Evolutionary conservation across 2,888 invertebrate genomes (phyloP), one percentile per base, ranked within the genome.

Genomic region (Linyphia triangularis): DNA sequence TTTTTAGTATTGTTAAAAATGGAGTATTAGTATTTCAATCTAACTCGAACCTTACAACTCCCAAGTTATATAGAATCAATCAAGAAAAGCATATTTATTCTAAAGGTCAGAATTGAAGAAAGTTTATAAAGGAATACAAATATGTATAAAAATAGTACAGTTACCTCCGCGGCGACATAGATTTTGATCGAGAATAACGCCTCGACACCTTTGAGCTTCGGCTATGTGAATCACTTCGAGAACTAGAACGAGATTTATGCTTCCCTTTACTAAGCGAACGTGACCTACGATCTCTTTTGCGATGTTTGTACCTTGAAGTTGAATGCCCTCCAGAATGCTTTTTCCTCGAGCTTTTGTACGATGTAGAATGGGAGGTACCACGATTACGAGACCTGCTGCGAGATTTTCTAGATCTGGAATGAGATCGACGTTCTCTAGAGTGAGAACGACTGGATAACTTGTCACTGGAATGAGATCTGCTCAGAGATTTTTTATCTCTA

Each of bases 121-220:
- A n/a, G n/a, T n/a, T n/a, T n/a, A n/a, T n/a, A n/a, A n/a, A n/a
- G n/a, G n/a, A n/a, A n/a, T n/a, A n/a, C n/a, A n/a, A n/a, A n/a
- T n/a, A n/a, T n/a, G n/a, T n/a, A n/a, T n/a, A n/a, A n/a, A n/a
- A n/a, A n/a, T n/a, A n/a, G n/a, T 13, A 3, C 1, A 51, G 16
- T 51, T 43, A 86, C 86, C 81, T 57, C 43, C 24, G 10, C 37
- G 86, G 86, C 3, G 86, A 88, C 26, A 37, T 16, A 4, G 86
- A 88, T 43, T 43, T 82, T n/a, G 86, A 88, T 24, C 69, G 73
- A 13, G 86, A 86, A 81, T 72, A 81, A 59, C 37, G 65, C 7
- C 57, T 79, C 3, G 86, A 85, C 1, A 57, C 6, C 57, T 19
- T 85, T n/a, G 85, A 65, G 19, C 65, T 69, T 16, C 43, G 63